These are phyloP conservation scores for Panurus biarmicus DNA, from an alignment of 2,113 vertebrate genomes.

Conservation along the genomic window DNA sequence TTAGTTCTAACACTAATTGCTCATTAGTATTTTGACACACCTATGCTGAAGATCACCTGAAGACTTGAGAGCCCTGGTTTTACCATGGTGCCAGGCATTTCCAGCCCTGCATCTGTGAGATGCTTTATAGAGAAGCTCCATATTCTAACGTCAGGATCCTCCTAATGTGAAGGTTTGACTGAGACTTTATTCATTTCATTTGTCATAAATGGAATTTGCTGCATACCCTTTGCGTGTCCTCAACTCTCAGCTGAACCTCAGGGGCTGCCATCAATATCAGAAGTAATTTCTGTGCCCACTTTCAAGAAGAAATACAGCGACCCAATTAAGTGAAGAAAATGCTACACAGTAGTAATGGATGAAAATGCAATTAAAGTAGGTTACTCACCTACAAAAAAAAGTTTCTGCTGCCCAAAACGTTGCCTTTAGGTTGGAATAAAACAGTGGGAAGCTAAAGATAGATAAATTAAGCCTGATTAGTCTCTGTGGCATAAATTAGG, in stretches of 20 bases:
- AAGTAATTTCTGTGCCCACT: slow-evolving; percentile 37
- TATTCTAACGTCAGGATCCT: not conserved
- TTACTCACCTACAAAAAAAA: slow-evolving; percentile 47
- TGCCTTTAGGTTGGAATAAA: slow-evolving; percentile 42
- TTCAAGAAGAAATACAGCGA: slow-evolving; percentile 28
- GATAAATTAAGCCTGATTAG: slow-evolving; percentile 54
- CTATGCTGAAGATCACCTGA: not conserved
- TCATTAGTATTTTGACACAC: not conserved
- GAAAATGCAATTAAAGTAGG: slow-evolving; percentile 39
- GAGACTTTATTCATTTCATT: not conserved
- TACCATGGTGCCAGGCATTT: not conserved
- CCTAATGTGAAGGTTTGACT: not conserved
- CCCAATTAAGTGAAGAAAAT: slow-evolving; percentile 47
- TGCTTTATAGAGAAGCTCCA: not conserved
- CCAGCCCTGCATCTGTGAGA: not conserved
- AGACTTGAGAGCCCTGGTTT: not conserved
- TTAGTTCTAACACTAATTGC: not conserved
- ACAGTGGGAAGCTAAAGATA: slow-evolving; percentile 31
- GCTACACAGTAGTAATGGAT: not conserved
- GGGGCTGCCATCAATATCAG: slow-evolving; percentile 30
- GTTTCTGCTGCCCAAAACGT: slow-evolving; percentile 13
- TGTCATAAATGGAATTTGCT: not conserved
- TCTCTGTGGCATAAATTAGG: slow-evolving; percentile 44
- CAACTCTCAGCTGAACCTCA: not conserved
- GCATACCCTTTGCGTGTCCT: not conserved